These are phyloP conservation scores for Campoplex nolae DNA, from an alignment of 2,888 invertebrate genomes.

Conservation along the genomic window DNA sequence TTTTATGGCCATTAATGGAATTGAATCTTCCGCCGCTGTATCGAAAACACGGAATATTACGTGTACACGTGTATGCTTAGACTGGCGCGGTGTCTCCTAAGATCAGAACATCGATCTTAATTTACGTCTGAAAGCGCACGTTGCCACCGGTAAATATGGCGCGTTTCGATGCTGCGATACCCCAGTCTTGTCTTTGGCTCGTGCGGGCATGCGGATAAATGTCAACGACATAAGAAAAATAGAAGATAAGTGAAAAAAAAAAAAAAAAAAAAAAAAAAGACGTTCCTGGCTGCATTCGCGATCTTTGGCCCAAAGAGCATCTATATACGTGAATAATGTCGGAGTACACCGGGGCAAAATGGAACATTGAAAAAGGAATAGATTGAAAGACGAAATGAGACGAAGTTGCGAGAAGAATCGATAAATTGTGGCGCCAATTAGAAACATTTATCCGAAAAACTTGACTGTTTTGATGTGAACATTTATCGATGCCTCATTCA, in stretches of 20 bases:
- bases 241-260: slow-evolving; percentile 37
- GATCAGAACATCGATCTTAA: slow-evolving; percentile 63
- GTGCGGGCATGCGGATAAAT: slow-evolving; percentile 63
- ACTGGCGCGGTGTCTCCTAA: slow-evolving; percentile 3
- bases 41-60: slow-evolving; percentile 5
- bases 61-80: neutral
- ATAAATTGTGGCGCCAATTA: neutral
- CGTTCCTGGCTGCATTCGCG: slow-evolving; percentile 53
- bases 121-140: slow-evolving; percentile 60
- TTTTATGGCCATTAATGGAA: slow-evolving; percentile 24
- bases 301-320: slow-evolving; percentile 53
- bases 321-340: neutral
- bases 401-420: neutral
- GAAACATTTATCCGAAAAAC: neutral
- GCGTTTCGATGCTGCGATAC: slow-evolving; percentile 26
- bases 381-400: neutral
- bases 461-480: too few species aligned
- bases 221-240: slow-evolving; percentile 55
- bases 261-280: slow-evolving; percentile 39
- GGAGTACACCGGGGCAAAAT: neutral
- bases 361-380: neutral
- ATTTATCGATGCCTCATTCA: neutral
- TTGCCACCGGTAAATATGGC: slow-evolving; percentile 49
- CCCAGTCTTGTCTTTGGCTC: slow-evolving; percentile 53
- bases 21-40: slow-evolving; percentile 28